phyloP scores from a whole-genome alignment of 2,888 invertebrate species.

The Leptura quadrifasciata region DNA sequence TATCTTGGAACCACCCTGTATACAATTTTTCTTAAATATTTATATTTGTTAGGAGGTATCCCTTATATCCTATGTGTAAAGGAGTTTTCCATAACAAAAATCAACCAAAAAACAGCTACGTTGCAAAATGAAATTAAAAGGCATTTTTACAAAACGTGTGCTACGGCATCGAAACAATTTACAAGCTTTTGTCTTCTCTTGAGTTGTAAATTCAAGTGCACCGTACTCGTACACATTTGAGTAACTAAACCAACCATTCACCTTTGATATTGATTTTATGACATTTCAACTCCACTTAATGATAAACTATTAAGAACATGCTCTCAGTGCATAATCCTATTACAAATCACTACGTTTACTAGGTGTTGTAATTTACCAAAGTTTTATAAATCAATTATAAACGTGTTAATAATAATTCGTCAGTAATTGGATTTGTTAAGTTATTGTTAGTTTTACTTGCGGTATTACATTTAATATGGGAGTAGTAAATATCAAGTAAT shows the following conservation, averaged over 20 bases:
- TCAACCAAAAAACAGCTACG: no score
- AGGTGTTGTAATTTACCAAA: conserved; percentile 15
- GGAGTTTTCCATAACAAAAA: no score
- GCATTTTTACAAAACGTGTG: background rate
- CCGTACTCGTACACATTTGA: background rate
- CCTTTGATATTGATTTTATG: conserved; percentile 21
- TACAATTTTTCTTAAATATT: no score
- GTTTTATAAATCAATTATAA: conserved; percentile 13
- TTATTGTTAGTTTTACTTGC: background rate
- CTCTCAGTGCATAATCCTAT: conserved; percentile 22
- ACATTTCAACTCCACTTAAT: conserved; percentile 28
- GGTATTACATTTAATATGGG: background rate
- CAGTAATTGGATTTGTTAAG: background rate
- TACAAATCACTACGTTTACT: background rate
- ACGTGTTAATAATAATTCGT: background rate
- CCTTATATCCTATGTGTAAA: no score
- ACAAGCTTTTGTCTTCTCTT: background rate
- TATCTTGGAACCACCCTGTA: no score
- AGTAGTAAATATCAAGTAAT: background rate
- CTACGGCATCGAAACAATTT: background rate
- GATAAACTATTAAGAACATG: conserved; percentile 18
- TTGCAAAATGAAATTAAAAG: background rate
- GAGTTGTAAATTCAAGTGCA: background rate
- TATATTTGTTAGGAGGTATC: no score
- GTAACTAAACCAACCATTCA: conserved; percentile 15